Conservation (phyloP, 2,797 vertebrate species). For the Liasis olivaceus region DNA sequence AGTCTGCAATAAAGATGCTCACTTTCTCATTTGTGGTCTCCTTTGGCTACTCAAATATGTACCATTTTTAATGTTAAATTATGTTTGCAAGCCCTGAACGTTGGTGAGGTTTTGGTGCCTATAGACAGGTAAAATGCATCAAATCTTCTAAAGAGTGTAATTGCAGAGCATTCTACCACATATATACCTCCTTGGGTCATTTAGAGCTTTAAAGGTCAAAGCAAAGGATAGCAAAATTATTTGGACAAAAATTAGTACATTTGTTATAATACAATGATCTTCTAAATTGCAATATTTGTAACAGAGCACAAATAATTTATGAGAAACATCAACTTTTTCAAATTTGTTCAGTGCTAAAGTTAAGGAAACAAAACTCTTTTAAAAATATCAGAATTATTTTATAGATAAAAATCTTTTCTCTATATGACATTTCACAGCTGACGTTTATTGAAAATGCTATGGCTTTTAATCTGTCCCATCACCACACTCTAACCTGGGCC, state of each 20-base stretch:
- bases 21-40: not conserved
- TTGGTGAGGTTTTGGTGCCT: not conserved
- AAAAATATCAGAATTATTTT: not conserved
- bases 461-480: not conserved
- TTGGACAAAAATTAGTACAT: not conserved
- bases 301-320: not conserved
- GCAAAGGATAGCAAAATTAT: slow-evolving; percentile 5
- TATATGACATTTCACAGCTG: not conserved
- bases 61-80: not conserved
- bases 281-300: not conserved
- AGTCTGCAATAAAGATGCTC: not conserved
- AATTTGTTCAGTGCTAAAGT: not conserved
- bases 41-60: slow-evolving; percentile 15
- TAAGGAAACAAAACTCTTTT: not conserved
- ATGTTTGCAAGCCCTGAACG: not conserved
- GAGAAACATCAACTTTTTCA: not conserved
- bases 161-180: slow-evolving; percentile 4
- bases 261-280: not conserved
- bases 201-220: slow-evolving; percentile 9
- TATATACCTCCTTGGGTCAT: not conserved
- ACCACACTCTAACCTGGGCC: not conserved
- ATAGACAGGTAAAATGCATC: not conserved
- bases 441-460: not conserved
- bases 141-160: not conserved
- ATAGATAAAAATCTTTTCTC: not conserved